phyloP scores from a whole-genome alignment of 2,797 vertebrate genomes.

The Rhynchotus rufescens region DNA sequence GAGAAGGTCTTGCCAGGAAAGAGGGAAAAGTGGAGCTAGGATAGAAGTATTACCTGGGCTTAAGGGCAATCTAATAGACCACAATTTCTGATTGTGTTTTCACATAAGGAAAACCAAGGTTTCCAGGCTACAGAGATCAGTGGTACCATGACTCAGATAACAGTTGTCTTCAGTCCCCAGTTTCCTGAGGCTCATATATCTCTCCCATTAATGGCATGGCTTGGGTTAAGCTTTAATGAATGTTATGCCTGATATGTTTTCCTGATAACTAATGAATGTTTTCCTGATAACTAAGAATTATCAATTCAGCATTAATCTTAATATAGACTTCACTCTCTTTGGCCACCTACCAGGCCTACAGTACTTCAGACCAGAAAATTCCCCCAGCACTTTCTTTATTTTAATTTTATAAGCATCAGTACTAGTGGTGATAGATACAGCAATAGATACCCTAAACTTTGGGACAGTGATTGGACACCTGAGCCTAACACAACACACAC shows the following conservation, averaged over 20 bases:
- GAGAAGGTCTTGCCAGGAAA: not conserved
- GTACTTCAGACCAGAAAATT: not conserved
- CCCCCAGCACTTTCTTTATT: not conserved
- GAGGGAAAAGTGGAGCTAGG: not conserved
- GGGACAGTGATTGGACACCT: not conserved
- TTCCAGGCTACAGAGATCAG: not conserved
- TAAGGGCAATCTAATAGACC: not conserved
- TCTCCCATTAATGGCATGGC: not conserved
- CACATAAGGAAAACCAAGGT: not conserved
- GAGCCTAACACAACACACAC: not conserved
- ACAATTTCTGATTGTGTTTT: not conserved
- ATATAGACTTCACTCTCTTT: slow-evolving; percentile 16
- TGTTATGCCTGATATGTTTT: not conserved
- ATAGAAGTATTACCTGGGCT: not conserved
- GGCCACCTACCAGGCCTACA: not conserved
- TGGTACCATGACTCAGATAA: not conserved
- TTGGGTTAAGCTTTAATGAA: not conserved
- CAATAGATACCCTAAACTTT: not conserved
- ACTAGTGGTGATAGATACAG: not conserved
- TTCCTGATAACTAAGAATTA: slow-evolving; percentile 39
- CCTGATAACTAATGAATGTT: not conserved
- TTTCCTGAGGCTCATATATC: not conserved
- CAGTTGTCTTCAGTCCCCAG: not conserved
- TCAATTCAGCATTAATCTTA: slow-evolving; percentile 29
- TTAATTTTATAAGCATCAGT: not conserved